Evolutionary conservation across 2,113 vertebrate genomes (phyloP).

Genomic region (Mungos mungo): DNA sequence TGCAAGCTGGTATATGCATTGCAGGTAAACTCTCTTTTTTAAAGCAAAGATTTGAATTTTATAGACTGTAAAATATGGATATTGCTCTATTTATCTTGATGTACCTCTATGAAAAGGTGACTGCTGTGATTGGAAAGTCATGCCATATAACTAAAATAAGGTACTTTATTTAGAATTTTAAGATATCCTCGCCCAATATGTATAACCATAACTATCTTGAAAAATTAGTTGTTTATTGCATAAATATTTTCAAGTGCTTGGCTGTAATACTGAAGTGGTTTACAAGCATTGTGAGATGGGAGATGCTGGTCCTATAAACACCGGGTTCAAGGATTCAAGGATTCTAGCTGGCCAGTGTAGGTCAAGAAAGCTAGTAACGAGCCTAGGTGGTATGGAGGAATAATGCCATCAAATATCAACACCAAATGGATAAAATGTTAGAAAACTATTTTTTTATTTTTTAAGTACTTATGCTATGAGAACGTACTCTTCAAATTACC

Average conservation of each 20-base stretch:
- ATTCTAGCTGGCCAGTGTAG: neutral
- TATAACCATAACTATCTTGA: conserved; percentile 69
- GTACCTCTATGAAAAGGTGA: conserved; percentile 80
- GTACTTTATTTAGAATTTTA: conserved; percentile 73
- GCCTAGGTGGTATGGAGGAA: neutral
- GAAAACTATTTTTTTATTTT: neutral
- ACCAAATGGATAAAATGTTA: neutral
- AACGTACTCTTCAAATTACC: neutral
- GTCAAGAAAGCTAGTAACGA: neutral
- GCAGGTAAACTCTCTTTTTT: conserved; percentile 80
- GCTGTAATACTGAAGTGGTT: conserved; percentile 46
- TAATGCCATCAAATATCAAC: neutral
- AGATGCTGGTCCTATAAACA: neutral
- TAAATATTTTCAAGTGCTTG: conserved; percentile 68
- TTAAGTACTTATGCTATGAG: neutral
- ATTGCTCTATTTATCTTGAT: conserved; percentile 89
- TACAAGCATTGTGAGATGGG: neutral
- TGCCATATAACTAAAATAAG: conserved; percentile 64
- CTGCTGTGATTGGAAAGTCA: conserved; percentile 78
- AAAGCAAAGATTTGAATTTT: conserved; percentile 83
- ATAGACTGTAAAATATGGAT: conserved; percentile 87
- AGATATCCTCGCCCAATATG: conserved; percentile 55
- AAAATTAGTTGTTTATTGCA: conserved; percentile 77
- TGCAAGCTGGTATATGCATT: conserved; percentile 78
- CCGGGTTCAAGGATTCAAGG: neutral